Conservation (phyloP, 2,888 invertebrate species). For the Orthosia gothica region DNA sequence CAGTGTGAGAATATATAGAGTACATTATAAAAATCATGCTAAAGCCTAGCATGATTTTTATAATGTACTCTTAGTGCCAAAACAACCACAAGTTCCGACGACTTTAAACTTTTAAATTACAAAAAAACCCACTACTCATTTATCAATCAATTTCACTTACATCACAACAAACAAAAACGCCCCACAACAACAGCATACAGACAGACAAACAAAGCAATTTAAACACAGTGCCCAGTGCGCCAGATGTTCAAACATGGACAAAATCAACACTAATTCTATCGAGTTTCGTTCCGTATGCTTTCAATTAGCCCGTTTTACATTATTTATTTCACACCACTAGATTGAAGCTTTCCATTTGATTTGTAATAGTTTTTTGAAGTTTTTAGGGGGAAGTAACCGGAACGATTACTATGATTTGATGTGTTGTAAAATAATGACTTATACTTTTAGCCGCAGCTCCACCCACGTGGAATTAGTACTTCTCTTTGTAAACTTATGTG, state of each 20-base stretch:
- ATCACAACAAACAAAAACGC: slow-evolving; percentile 59
- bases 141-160: slow-evolving; percentile 42
- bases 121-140: background rate
- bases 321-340: slow-evolving; percentile 69
- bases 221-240: slow-evolving; percentile 71
- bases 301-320: slow-evolving; percentile 68
- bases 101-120: background rate
- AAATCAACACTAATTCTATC: slow-evolving; percentile 75
- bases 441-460: background rate
- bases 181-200: slow-evolving; percentile 66
- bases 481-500: too few species aligned
- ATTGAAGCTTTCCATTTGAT: slow-evolving; percentile 40
- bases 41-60: too few species aligned
- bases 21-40: too few species aligned
- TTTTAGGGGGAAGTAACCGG: slow-evolving; percentile 26
- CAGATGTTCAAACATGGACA: slow-evolving; percentile 85
- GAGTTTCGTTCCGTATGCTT: slow-evolving; percentile 73
- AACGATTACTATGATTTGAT: slow-evolving; percentile 15
- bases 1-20: too few species aligned
- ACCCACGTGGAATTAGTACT: too few species aligned
- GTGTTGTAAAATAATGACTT: background rate
- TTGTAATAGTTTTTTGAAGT: slow-evolving; percentile 36
- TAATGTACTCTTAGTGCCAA: background rate
- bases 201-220: slow-evolving; percentile 76
- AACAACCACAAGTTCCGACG: background rate